Percentiles rank a stretch among this genome's conserved stretches.
Conservation (phyloP, 2,113 vertebrate genomes). For the Crotalus tigris region DNA sequence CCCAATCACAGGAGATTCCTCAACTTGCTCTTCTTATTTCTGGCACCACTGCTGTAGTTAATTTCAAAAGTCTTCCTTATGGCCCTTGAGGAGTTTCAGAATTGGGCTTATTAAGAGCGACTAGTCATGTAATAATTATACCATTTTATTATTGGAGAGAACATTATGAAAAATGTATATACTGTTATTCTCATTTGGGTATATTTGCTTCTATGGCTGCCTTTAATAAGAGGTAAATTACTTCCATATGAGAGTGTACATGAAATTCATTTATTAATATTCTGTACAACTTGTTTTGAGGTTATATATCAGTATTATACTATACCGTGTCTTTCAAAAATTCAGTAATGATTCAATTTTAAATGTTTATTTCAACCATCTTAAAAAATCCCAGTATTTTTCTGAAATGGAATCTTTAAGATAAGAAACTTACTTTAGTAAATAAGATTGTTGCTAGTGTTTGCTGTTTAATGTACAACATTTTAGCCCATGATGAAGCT, state of each 20-base stretch:
- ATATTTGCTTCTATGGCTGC: background rate
- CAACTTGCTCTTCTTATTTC: background rate
- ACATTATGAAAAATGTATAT: background rate
- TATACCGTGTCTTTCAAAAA: background rate
- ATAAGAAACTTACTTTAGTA: background rate
- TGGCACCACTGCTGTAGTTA: background rate
- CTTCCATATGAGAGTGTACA: background rate
- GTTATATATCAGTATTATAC: background rate
- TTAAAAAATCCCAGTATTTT: background rate
- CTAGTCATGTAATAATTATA: background rate
- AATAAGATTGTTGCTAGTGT: background rate
- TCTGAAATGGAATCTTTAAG: conserved; percentile 20
- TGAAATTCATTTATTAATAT: conserved; percentile 21
- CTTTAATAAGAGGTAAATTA: background rate
- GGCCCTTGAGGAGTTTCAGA: background rate
- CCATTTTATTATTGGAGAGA: background rate
- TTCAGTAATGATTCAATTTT: conserved; percentile 19
- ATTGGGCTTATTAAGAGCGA: background rate
- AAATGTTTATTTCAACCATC: background rate
- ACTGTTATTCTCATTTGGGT: background rate
- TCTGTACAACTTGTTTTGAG: background rate
- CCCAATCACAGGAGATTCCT: background rate
- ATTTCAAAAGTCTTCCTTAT: too few species aligned
- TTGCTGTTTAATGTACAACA: conserved; percentile 3
- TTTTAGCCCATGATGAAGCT: background rate